These are phyloP conservation scores for Nephila pilipes DNA, from an alignment of 1,140 invertebrate genomes.

Conservation along the genomic window DNA sequence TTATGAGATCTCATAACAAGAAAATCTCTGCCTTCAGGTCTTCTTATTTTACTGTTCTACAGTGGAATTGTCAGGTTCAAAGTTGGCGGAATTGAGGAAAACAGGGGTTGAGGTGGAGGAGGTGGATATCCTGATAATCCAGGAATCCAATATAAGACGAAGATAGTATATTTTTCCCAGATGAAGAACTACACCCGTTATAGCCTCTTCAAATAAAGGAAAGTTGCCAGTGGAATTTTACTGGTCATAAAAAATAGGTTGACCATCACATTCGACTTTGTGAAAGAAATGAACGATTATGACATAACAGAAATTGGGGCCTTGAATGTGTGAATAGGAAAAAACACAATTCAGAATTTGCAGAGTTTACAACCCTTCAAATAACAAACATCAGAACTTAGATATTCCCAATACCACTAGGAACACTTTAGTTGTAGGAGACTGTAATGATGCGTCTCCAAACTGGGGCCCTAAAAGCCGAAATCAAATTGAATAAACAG, in stretches of 20 bases:
- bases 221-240: not conserved
- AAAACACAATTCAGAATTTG: not conserved
- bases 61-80: too few species aligned
- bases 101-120: not conserved
- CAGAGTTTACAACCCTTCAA: not conserved
- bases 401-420: not conserved
- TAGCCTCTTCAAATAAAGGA: not conserved
- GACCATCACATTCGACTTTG: not conserved
- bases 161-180: not conserved
- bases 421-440: not conserved
- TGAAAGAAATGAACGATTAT: not conserved
- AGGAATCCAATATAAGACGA: not conserved
- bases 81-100: not conserved
- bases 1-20: too few species aligned
- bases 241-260: not conserved
- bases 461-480: not conserved
- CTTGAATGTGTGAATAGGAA: not conserved
- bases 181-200: not conserved
- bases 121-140: not conserved
- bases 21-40: too few species aligned
- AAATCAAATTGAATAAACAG: not conserved
- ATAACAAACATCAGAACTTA: slow-evolving; percentile 21
- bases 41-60: too few species aligned
- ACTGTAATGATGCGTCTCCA: not conserved
- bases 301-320: not conserved